These are phyloP conservation scores for Hyperoplus immaculatus DNA, from an alignment of 2,797 vertebrate genomes.

Conservation along the genomic window DNA sequence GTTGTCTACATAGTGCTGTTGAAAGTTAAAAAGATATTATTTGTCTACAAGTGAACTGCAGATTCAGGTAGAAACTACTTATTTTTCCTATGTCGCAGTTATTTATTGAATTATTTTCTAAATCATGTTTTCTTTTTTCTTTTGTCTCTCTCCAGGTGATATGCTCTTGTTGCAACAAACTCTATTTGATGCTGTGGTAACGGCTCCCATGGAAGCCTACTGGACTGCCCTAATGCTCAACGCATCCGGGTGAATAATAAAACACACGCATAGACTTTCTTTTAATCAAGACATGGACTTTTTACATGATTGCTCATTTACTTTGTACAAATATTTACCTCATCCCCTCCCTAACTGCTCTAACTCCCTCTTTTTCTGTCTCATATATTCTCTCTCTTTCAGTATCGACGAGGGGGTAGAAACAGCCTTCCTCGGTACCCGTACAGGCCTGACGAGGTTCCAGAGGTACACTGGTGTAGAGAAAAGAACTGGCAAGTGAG, in stretches of 20 bases:
- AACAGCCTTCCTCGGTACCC: constrained; percentile 93
- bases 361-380: not conserved
- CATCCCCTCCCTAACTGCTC: not conserved
- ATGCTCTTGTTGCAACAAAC: constrained; percentile 90
- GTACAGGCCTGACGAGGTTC: constrained; percentile 92
- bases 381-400: not conserved
- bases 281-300: not conserved
- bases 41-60: not conserved
- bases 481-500: constrained; percentile 91
- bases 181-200: constrained; percentile 95
- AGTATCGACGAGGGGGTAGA: constrained; percentile 88
- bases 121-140: not conserved
- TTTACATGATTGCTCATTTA: not conserved
- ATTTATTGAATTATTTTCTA: not conserved
- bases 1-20: not conserved
- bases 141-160: constrained; percentile 85
- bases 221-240: constrained; percentile 95
- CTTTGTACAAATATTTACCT: not conserved
- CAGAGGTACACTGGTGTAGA: constrained; percentile 90
- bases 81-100: too few relatives aligned
- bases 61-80: not conserved
- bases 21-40: not conserved
- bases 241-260: constrained; percentile 84
- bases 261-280: not conserved
- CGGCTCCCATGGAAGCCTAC: constrained; percentile 97